A percentile compares a stretch with the other conserved stretches of the same genome.
phyloP scores from a whole-genome alignment of 2,113 vertebrate genomes.

The Lycaon pictus region DNA sequence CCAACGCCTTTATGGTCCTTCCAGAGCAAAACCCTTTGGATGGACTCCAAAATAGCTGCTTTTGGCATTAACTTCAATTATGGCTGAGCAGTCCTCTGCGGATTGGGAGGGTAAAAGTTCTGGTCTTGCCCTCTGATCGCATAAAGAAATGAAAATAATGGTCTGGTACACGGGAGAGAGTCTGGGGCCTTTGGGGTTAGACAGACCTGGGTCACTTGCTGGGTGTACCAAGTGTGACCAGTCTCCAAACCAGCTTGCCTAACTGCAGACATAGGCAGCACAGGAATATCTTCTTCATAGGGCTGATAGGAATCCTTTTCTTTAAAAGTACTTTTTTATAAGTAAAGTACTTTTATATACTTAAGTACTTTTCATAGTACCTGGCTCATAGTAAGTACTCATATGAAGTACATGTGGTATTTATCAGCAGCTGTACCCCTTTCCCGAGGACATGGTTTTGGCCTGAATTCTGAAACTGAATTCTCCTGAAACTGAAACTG shows the following conservation, averaged over 20 bases:
- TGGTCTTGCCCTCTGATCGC: neutral
- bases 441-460: neutral
- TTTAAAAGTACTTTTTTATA: neutral
- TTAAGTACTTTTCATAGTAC: neutral
- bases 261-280: neutral
- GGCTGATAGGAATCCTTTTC: neutral
- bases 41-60: conserved; percentile 45
- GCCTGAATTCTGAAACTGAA: neutral
- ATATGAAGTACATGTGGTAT: neutral
- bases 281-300: neutral
- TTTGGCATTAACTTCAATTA: neutral
- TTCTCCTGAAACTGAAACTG: too few species aligned
- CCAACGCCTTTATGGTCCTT: conserved; percentile 16
- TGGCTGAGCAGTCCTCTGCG: neutral
- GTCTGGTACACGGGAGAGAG: neutral
- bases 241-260: neutral
- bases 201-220: neutral
- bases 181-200: neutral
- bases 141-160: neutral
- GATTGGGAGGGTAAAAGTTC: neutral
- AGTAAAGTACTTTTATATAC: neutral
- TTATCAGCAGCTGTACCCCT: neutral
- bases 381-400: neutral
- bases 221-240: neutral
- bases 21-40: conserved; percentile 21